A percentile compares a stretch with the other conserved stretches of the same genome.
These are phyloP conservation scores for Meghimatium bilineatum DNA, from an alignment of 2,888 invertebrate species.

Conservation along the genomic window DNA sequence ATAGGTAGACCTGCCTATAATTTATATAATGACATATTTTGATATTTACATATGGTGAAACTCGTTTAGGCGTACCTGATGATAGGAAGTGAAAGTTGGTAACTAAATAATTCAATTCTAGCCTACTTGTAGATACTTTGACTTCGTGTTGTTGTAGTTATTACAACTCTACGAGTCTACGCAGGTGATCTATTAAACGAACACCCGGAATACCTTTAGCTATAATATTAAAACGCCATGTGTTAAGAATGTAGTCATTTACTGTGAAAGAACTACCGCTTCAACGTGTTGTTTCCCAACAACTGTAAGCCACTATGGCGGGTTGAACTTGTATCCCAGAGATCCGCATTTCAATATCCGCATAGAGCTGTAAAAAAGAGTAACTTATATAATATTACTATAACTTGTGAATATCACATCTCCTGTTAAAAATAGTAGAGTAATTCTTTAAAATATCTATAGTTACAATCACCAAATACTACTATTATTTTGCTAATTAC, in stretches of 20 bases:
- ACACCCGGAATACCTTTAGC: neutral
- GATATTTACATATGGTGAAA: no score
- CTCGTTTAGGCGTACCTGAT: no score
- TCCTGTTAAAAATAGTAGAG: neutral
- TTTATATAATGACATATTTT: no score
- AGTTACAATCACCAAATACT: neutral
- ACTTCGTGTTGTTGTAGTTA: neutral
- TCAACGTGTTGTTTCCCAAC: neutral
- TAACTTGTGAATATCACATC: neutral
- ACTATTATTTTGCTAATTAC: neutral
- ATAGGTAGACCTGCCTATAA: no score
- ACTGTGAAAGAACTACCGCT: neutral
- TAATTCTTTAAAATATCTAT: neutral
- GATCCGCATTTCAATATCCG: constrained; percentile 49
- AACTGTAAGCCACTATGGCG: constrained; percentile 52
- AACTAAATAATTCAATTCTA: neutral
- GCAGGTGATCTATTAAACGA: neutral
- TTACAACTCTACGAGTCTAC: neutral
- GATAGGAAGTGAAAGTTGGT: neutral
- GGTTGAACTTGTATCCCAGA: constrained; percentile 50
- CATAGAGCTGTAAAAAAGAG: neutral
- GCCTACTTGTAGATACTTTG: neutral
- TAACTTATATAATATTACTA: neutral
- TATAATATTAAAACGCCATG: neutral
- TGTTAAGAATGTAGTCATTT: neutral